A percentile compares a stretch with the other conserved stretches of the same genome.
These are phyloP conservation scores for Xylophagus ater DNA, from an alignment of 2,888 invertebrate species.

Conservation along the genomic window DNA sequence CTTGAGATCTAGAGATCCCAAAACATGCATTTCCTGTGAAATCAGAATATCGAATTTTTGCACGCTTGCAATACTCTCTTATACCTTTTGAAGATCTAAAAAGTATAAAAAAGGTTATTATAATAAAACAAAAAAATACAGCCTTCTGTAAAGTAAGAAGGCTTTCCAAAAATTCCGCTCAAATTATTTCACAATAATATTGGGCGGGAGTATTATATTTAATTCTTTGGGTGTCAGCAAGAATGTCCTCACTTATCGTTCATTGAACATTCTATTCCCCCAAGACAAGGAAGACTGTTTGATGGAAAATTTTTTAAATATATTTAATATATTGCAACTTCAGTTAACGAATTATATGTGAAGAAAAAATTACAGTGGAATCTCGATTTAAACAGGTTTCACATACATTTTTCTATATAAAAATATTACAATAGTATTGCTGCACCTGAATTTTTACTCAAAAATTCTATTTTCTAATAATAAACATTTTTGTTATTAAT, in stretches of 20 bases:
- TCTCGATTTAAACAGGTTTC: neutral
- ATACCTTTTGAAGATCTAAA: neutral
- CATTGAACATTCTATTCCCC: conserved; percentile 78
- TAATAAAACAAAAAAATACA: conserved; percentile 9
- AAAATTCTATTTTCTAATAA: too few species aligned
- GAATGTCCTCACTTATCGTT: conserved; percentile 77
- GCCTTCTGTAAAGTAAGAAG: conserved; percentile 55
- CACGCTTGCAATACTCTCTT: neutral
- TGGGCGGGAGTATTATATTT: conserved; percentile 27
- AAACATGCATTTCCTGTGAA: neutral
- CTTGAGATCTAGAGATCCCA: neutral
- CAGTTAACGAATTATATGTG: neutral
- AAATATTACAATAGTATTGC: neutral
- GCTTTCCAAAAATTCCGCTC: conserved; percentile 71
- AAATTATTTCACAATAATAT: conserved; percentile 34
- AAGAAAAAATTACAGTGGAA: neutral
- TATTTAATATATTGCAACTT: neutral
- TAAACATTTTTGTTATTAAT: too few species aligned
- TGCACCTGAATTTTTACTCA: neutral
- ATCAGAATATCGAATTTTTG: neutral
- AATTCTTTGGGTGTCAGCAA: conserved; percentile 69
- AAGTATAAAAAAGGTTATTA: too few species aligned
- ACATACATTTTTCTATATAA: neutral
- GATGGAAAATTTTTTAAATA: neutral
- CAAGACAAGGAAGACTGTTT: conserved; percentile 65